Percentiles rank a stretch among this genome's conserved stretches.
Conservation (phyloP, 2,797 vertebrate genomes). For the Hafferia zeledoni region DNA sequence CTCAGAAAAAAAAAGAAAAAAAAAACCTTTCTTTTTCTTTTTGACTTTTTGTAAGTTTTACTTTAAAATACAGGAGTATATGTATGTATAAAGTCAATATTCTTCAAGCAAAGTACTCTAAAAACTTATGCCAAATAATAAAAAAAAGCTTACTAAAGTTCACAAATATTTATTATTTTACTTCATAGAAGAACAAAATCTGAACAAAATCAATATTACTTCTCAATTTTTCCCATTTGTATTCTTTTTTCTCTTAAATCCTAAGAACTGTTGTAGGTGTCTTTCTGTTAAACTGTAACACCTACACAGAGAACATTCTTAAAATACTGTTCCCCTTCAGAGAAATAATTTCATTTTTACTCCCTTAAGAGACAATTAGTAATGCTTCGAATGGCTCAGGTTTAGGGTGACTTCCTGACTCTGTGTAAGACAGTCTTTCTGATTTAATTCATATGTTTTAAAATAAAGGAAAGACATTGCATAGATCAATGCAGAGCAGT, state of each 20-base stretch:
- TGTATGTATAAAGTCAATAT: background rate
- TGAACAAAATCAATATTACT: background rate
- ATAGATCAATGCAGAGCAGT: background rate
- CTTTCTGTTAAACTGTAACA: background rate
- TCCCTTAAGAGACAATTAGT: background rate
- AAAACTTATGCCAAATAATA: rapidly evolving
- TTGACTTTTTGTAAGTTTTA: background rate
- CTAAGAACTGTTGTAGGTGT: background rate
- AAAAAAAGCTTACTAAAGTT: background rate
- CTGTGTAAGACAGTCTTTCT: background rate
- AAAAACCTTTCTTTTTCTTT: background rate
- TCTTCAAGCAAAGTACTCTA: background rate
- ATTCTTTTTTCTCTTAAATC: background rate
- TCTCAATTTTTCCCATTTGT: background rate
- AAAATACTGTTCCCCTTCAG: background rate
- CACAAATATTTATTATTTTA: background rate
- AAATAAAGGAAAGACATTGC: background rate
- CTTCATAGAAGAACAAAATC: background rate
- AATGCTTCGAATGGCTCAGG: background rate
- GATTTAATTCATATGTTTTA: background rate
- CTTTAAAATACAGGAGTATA: background rate
- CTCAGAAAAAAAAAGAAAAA: background rate
- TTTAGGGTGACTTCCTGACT: background rate
- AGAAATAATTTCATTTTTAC: background rate
- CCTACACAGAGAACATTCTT: background rate